Base-by-base conservation (phyloP, 2,797 vertebrate genomes). In the Girardinus metallicus region DNA sequence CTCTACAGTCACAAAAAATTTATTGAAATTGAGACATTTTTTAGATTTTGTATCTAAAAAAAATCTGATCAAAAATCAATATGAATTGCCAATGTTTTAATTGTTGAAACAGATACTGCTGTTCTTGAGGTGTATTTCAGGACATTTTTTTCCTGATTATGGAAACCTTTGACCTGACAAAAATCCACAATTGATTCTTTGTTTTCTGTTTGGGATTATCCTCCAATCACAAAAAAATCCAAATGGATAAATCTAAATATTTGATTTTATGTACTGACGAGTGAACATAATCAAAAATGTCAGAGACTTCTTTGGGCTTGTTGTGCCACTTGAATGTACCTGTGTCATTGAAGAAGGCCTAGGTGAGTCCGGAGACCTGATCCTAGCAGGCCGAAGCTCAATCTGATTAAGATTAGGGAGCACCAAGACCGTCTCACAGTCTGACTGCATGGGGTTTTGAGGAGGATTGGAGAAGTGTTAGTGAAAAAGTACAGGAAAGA, bases 291-390 rank as follows among this genome's bases (percentile, higher is more conserved):
- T n/a, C 5, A 39, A 68, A 39, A 36, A 66, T 9, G 31, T 64
- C 31, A 34, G 16, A 34, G 62, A 68, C 64, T 2, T 68, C 47
- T 76, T 68, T 70, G 16, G 49, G 10, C 23, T 41, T 26, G 66
- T 21, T 74, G 53, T 76, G 82, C 23, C 11, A 53, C 76, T 81
- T 34, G 66, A 75, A 81, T 83, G 83, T 92, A 99, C 97, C 98
- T 99, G 97, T 88, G 90, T 95, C 94, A 96, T 96, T 79, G 95
- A 94, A 83, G 96, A 92, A 91, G 95, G 93, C 88, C 95, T 94
- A 18, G 93, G 95, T 83, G 93, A 94, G 71, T 81, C 81, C 46
- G 84, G 94, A 85, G 96, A 96, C 92, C 94, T 86, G 80, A 89
- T 87, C 83, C 95, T 96, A 94, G 94, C 84, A 84, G 94, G 96